Evolutionary conservation across 2,888 invertebrate genomes (phyloP).

Genomic region (Phortica okadai): DNA sequence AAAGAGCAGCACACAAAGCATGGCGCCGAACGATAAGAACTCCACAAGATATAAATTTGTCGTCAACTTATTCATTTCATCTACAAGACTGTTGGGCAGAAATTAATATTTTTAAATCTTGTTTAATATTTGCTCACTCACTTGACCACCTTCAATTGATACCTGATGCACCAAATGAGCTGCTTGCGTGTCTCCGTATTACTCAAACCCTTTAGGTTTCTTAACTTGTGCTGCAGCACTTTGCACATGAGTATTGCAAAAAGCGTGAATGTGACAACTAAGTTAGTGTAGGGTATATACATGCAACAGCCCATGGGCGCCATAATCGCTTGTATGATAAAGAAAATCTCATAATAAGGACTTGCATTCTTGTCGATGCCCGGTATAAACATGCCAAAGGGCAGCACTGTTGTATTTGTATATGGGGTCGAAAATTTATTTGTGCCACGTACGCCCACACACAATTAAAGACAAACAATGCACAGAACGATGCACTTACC

Average conservation of each 20-base stretch:
- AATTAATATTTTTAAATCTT: not conserved
- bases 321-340: constrained; percentile 60
- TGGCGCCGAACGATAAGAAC: constrained; percentile 65
- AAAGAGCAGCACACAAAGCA: constrained; percentile 70
- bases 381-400: constrained; percentile 65
- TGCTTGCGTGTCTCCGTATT: constrained; percentile 45
- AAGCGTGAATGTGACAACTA: constrained; percentile 64
- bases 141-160: constrained; percentile 65
- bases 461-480: not conserved
- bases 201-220: constrained; percentile 47
- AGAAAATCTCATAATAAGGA: constrained; percentile 65
- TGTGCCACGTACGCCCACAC: not conserved
- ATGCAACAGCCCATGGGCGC: constrained; percentile 71
- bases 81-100: constrained; percentile 40
- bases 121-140: constrained; percentile 42
- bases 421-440: not conserved
- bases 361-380: constrained; percentile 60
- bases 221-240: constrained; percentile 63
- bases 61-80: constrained; percentile 56
- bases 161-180: constrained; percentile 66
- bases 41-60: constrained; percentile 60
- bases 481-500: constrained; percentile 46
- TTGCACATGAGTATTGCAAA: constrained; percentile 66
- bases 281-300: constrained; percentile 68
- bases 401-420: constrained; percentile 55